Percentiles rank a stretch among this genome's conserved stretches.
These are phyloP conservation scores for Tiaroga cobitis DNA, from an alignment of 2,797 vertebrate genomes.

Conservation along the genomic window DNA sequence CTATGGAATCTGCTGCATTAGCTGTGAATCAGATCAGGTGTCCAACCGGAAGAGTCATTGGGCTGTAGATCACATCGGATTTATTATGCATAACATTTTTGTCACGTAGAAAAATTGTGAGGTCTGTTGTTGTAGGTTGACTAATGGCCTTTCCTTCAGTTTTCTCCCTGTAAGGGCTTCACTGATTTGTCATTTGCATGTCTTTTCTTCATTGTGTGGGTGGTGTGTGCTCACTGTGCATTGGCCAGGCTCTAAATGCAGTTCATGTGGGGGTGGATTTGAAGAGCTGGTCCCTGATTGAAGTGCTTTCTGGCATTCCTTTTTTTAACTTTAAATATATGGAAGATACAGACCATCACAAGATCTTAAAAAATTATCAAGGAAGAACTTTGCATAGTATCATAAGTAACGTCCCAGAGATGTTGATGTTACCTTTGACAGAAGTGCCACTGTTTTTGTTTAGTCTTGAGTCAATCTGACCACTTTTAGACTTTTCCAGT, in stretches of 20 bases:
- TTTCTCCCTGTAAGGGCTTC: conserved; percentile 35
- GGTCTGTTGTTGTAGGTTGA: conserved; percentile 44
- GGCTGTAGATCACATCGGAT: conserved; percentile 26
- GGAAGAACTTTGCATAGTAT: neutral
- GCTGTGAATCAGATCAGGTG: conserved; percentile 22
- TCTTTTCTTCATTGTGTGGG: conserved; percentile 52
- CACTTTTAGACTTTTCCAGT: neutral
- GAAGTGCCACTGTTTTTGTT: neutral
- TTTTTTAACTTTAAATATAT: conserved; percentile 39
- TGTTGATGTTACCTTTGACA: neutral
- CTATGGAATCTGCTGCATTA: conserved; percentile 1
- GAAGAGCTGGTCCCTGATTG: conserved; percentile 36
- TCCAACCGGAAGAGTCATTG: neutral
- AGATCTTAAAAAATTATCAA: neutral
- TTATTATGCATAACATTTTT: conserved; percentile 29
- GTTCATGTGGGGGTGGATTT: conserved; percentile 52
- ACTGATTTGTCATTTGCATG: conserved; percentile 57
- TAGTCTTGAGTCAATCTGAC: neutral
- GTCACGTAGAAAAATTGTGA: conserved; percentile 24
- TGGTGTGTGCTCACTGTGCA: conserved; percentile 51
- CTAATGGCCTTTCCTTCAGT: conserved; percentile 29
- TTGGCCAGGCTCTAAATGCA: conserved; percentile 51
- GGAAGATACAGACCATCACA: neutral
- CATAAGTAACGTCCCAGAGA: neutral
- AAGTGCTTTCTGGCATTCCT: conserved; percentile 42